Evolutionary conservation across 2,113 vertebrate species (phyloP).

Genomic region (Apodemus speciosus): DNA sequence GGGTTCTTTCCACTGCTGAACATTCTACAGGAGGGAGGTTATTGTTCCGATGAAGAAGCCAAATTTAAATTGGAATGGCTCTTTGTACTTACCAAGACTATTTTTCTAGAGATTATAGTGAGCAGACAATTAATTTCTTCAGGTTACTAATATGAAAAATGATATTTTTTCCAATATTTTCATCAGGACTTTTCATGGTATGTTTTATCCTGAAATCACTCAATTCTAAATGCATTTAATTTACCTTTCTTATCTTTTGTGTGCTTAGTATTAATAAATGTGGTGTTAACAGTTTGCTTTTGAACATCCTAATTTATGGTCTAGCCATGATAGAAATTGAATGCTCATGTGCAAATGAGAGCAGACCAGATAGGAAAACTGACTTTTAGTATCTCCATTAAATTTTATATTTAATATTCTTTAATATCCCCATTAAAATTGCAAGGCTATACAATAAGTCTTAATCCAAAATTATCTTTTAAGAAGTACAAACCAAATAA

Average conservation of each 20-base stretch:
- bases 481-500: not conserved
- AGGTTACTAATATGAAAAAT: not conserved
- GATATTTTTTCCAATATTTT: slow-evolving; percentile 30
- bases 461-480: slow-evolving; percentile 23
- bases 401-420: not conserved
- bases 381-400: not conserved
- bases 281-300: not conserved
- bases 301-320: not conserved
- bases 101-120: not conserved
- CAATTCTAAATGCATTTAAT: slow-evolving; percentile 20
- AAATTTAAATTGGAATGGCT: slow-evolving; percentile 18
- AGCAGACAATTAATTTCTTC: slow-evolving; percentile 35
- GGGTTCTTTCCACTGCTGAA: not conserved
- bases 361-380: not conserved
- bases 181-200: not conserved
- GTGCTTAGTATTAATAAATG: slow-evolving; percentile 2
- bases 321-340: not conserved
- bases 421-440: slow-evolving; percentile 14
- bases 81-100: slow-evolving; percentile 18
- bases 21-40: not conserved
- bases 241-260: not conserved
- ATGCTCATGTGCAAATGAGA: not conserved
- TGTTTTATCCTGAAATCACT: slow-evolving; percentile 3
- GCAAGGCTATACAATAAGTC: slow-evolving; percentile 12
- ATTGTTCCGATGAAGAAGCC: not conserved